phyloP scores from a whole-genome alignment of 2,888 invertebrate genomes.

The Agrochola circellaris region DNA sequence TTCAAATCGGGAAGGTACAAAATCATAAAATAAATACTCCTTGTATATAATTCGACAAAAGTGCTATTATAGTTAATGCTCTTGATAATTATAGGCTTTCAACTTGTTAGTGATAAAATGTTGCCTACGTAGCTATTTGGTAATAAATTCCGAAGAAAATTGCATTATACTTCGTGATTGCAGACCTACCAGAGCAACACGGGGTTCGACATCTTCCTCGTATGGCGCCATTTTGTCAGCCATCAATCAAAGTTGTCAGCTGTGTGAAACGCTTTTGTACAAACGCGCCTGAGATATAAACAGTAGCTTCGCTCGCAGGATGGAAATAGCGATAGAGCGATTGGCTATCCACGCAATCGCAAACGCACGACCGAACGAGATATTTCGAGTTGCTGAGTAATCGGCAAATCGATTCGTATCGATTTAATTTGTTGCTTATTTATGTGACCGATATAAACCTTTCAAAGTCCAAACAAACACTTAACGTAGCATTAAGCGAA shows the following conservation, averaged over 20 bases:
- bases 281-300: conserved; percentile 40
- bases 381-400: conserved; percentile 56
- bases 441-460: conserved; percentile 6
- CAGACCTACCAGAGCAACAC: conserved; percentile 19
- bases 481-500: background rate
- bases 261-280: conserved; percentile 50
- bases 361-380: conserved; percentile 40
- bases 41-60: too few relatives aligned
- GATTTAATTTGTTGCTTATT: conserved; percentile 19
- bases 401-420: conserved; percentile 24
- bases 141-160: conserved; percentile 32
- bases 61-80: background rate
- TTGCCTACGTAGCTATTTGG: background rate
- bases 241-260: conserved; percentile 58
- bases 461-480: conserved; percentile 17
- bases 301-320: conserved; percentile 38
- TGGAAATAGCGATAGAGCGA: conserved; percentile 55
- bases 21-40: too few relatives aligned
- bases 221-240: conserved; percentile 60
- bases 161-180: conserved; percentile 20
- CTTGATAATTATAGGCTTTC: background rate
- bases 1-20: too few relatives aligned
- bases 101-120: conserved; percentile 1
- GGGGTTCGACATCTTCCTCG: conserved; percentile 48
- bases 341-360: conserved; percentile 44